Evolutionary conservation across 2,888 invertebrate genomes (phyloP).

Genomic region (Lasioglossum villosulum): DNA sequence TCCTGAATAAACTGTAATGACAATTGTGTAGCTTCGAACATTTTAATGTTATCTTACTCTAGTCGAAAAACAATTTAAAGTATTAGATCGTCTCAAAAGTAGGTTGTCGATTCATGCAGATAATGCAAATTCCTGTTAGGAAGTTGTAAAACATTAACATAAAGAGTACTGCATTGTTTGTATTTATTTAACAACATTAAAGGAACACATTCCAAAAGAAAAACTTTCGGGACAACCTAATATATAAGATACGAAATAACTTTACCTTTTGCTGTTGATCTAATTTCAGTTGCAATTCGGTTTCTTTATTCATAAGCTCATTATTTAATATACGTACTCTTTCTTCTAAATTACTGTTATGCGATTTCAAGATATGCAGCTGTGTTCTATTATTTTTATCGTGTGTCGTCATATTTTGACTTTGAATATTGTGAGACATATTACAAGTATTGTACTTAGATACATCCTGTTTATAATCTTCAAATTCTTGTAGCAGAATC

Average conservation of each 20-base stretch:
- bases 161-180: too few species aligned
- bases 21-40: conserved; percentile 4
- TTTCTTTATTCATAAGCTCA: conserved; percentile 88
- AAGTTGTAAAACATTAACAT: too few species aligned
- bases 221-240: too few species aligned
- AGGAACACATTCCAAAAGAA: too few species aligned
- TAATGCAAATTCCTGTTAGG: too few species aligned
- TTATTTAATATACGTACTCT: conserved; percentile 88
- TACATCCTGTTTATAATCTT: conserved; percentile 86
- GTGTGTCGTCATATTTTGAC: conserved; percentile 52
- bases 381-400: conserved; percentile 78
- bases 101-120: too few species aligned
- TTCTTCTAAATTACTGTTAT: conserved; percentile 89
- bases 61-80: neutral
- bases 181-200: too few species aligned
- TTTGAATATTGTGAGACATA: conserved; percentile 57
- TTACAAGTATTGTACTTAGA: conserved; percentile 55
- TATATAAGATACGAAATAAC: neutral
- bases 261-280: conserved; percentile 87
- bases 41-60: neutral
- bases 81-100: too few species aligned
- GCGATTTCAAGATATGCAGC: conserved; percentile 86
- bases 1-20: conserved; percentile 74
- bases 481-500: conserved; percentile 88
- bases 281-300: conserved; percentile 87